Base-by-base conservation (phyloP, 1,140 invertebrate species). In the Neodiprion pinetum region DNA sequence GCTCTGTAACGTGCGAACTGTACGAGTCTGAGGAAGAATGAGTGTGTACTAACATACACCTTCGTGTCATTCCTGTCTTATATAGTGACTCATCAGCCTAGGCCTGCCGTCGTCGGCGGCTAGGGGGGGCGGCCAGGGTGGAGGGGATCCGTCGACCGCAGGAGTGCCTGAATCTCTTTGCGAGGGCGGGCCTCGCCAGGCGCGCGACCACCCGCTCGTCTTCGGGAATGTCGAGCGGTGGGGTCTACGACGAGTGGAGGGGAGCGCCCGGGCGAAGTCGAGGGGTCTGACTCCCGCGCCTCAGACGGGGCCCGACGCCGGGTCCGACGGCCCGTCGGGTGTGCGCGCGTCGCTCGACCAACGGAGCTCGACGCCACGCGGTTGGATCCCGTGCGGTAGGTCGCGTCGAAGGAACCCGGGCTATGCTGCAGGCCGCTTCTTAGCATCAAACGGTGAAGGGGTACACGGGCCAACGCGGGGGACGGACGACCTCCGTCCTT, bases 1-100 rank as follows among this genome's bases (percentile, higher is more conserved):
- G 28, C 28, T 40, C 28, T 40, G 28, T 40, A 61, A 61, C 53
- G 53, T 61, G 53, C 53, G 7, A 61, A 61, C 78, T 77, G 82
- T 85, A 83, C 85, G 82, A 85, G 81, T 81, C 80, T 84, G 86
- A 80, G 80, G 83, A 88, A 82, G 83, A 87, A 86, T 85, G 83
- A 86, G 78, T 87, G 82, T 85, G 82, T 83, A 87, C 86, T 88
- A 87, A 84, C 84, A 85, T 87, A 87, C 82, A 85, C 84, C 82
- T 85, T 87, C 85, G 85, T 87, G 85, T 87, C 86, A 86, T 88
- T 88, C 85, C 86, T 84, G 84, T 85, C 85, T 87, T 88, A 86
- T 88, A 88, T 88, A 88, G 84, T 87, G 83, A 86, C 82, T 87
- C 87, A 87, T 88, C 83, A 83, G 81, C 79, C 79, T 80, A 79